Percentiles rank a stretch among this genome's conserved stretches.
These are phyloP conservation scores for Artibeus lituratus DNA, from an alignment of 2,797 vertebrate species.

Conservation along the genomic window DNA sequence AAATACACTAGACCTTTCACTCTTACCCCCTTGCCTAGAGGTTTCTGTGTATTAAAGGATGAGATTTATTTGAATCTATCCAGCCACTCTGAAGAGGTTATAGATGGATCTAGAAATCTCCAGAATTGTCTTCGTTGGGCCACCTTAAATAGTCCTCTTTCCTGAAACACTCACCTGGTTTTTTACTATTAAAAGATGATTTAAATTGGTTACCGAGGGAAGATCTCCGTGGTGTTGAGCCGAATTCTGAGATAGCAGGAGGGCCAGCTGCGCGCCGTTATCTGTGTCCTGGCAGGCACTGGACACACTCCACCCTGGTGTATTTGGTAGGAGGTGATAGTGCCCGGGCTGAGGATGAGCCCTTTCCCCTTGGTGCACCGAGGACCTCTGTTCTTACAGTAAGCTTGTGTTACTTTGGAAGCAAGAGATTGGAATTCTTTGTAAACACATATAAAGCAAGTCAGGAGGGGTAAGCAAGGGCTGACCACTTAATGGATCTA, in stretches of 20 bases:
- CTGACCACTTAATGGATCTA: neutral
- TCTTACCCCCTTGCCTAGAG: conserved; percentile 18
- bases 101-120: neutral
- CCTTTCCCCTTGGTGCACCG: neutral
- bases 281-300: conserved; percentile 43
- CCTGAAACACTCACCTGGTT: neutral
- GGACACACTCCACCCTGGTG: neutral
- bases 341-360: neutral
- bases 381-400: neutral
- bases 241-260: conserved; percentile 4
- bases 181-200: conserved; percentile 22
- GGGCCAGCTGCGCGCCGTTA: neutral
- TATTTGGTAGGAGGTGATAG: conserved; percentile 31
- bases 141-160: conserved; percentile 9
- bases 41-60: conserved; percentile 10
- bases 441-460: neutral
- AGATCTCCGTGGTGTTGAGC: neutral
- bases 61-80: neutral
- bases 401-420: neutral
- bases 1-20: neutral
- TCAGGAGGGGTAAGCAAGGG: neutral
- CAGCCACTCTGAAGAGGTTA: neutral
- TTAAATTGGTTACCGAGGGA: conserved; percentile 13
- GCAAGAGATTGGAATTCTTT: conserved; percentile 15
- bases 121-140: neutral